Percentiles rank a stretch among this genome's conserved stretches.
Conservation (phyloP, 2,113 vertebrate genomes). For the Progne subis region DNA sequence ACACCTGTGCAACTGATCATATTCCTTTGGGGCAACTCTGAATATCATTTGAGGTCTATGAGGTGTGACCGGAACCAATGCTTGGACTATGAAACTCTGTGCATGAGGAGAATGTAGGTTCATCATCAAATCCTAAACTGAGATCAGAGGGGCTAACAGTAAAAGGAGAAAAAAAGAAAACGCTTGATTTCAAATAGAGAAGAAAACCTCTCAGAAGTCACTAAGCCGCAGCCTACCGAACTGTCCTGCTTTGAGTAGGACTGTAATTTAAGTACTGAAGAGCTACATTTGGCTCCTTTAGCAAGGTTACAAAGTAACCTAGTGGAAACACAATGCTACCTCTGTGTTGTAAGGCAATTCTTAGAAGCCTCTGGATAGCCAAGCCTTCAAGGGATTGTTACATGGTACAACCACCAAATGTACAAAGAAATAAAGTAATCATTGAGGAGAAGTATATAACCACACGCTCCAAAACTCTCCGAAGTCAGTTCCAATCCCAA, state of each 20-base stretch:
- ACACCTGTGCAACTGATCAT: background rate
- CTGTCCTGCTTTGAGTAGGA: background rate
- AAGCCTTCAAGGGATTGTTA: background rate
- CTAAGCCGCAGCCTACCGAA: background rate
- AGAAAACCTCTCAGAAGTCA: background rate
- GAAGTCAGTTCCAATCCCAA: background rate
- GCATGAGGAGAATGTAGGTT: background rate
- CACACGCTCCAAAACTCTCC: background rate
- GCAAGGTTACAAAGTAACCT: background rate
- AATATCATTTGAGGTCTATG: background rate
- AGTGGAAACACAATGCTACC: background rate
- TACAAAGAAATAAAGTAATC: background rate
- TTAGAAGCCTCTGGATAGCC: background rate
- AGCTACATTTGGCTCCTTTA: background rate
- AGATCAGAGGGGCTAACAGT: background rate
- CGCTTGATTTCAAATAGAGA: background rate
- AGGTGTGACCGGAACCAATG: background rate
- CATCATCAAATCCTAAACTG: background rate
- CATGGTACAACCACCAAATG: background rate
- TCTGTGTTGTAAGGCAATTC: background rate
- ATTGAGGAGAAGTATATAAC: background rate
- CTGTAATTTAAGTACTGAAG: background rate
- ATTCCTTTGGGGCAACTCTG: background rate
- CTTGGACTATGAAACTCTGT: background rate
- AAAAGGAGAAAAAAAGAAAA: background rate